Conservation (phyloP, 2,797 vertebrate species). For the Anguilla anguilla region DNA sequence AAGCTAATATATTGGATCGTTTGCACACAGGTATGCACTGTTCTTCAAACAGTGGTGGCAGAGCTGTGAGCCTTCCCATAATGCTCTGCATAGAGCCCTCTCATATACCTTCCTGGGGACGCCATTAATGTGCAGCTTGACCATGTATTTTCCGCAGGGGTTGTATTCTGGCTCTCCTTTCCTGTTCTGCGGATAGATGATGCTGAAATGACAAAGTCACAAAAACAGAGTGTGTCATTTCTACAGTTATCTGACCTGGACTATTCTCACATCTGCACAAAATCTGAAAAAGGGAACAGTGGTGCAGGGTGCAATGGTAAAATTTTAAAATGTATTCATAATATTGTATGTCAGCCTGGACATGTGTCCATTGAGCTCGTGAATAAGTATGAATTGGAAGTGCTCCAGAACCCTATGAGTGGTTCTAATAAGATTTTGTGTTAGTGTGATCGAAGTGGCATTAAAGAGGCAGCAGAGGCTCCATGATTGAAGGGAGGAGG, state of each 20-base stretch:
- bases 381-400: background rate
- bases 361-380: background rate
- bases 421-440: background rate
- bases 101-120: conserved; percentile 91
- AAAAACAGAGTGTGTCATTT: conserved; percentile 23
- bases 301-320: background rate
- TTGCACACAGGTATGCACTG: background rate
- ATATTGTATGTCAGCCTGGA: background rate
- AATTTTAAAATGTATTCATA: background rate
- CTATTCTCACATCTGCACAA: background rate
- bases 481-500: background rate
- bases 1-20: background rate
- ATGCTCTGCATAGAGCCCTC: background rate
- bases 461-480: background rate
- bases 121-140: conserved; percentile 97
- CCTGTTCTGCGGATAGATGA: conserved; percentile 98
- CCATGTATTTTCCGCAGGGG: conserved; percentile 99
- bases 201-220: conserved; percentile 68
- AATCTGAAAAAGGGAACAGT: background rate
- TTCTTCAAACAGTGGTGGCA: background rate
- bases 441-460: background rate
- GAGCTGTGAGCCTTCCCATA: background rate
- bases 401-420: background rate
- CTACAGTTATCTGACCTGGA: background rate
- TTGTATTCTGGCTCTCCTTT: conserved; percentile 95